These are phyloP conservation scores for Aphidius ervi DNA, from an alignment of 1,140 invertebrate species.

Conservation along the genomic window DNA sequence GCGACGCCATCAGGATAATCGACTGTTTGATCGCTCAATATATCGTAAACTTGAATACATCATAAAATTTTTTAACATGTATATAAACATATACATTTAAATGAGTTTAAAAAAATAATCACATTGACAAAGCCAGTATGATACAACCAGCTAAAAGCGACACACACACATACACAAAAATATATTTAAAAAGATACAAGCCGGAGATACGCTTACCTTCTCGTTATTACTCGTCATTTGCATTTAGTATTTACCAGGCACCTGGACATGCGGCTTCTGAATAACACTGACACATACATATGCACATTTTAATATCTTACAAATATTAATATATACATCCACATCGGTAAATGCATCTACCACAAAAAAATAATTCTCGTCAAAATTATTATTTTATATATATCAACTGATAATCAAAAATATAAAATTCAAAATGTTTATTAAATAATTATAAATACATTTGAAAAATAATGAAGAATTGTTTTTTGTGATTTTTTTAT, in stretches of 20 bases:
- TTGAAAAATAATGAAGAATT: too few species aligned
- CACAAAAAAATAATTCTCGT: too few species aligned
- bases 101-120: too few species aligned
- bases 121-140: not conserved
- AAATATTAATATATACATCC: too few species aligned
- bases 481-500: too few species aligned
- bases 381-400: too few species aligned
- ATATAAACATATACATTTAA: not conserved
- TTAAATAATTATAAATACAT: too few species aligned
- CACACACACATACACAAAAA: not conserved
- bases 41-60: slow-evolving; percentile 26
- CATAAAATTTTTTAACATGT: slow-evolving; percentile 23
- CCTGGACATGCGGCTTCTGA: slow-evolving; percentile 15
- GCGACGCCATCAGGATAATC: slow-evolving; percentile 15
- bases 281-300: slow-evolving; percentile 6
- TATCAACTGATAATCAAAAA: too few species aligned
- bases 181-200: slow-evolving; percentile 22
- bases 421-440: too few species aligned
- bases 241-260: slow-evolving; percentile 27
- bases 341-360: not conserved
- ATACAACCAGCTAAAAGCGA: not conserved
- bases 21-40: slow-evolving; percentile 28
- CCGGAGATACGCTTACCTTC: slow-evolving; percentile 29
- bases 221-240: slow-evolving; percentile 30
- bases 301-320: slow-evolving; percentile 13